Evolutionary conservation across 2,888 invertebrate genomes (phyloP).

Genomic region (Melinopterus prodromus): DNA sequence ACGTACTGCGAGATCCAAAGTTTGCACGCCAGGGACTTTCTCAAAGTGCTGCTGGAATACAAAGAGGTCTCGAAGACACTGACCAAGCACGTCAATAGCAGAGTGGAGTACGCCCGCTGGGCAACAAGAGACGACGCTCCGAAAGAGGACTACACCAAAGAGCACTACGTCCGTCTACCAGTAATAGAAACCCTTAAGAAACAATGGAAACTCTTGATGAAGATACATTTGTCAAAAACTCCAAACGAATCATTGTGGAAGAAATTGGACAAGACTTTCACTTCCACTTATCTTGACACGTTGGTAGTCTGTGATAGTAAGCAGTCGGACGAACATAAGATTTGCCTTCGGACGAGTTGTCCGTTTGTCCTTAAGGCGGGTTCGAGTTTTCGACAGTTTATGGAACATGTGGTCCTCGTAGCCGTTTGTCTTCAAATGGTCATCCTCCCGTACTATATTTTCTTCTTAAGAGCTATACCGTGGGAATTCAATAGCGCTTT

Average conservation of each 20-base stretch:
- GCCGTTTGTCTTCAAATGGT: conserved; percentile 30
- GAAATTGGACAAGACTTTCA: conserved; percentile 31
- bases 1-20: conserved; percentile 65
- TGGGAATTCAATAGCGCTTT: neutral
- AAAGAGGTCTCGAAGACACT: conserved; percentile 16
- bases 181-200: conserved; percentile 30
- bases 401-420: conserved; percentile 22
- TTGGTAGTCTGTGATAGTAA: conserved; percentile 33
- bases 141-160: conserved; percentile 24
- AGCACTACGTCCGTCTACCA: conserved; percentile 17
- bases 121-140: conserved; percentile 31
- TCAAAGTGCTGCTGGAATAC: conserved; percentile 27
- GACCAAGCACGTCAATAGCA: neutral
- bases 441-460: conserved; percentile 36
- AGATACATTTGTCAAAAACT: conserved; percentile 18
- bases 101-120: conserved; percentile 32
- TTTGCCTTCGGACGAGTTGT: conserved; percentile 57
- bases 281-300: conserved; percentile 32
- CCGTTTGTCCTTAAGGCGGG: conserved; percentile 63
- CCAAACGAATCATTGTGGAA: conserved; percentile 27
- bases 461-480: conserved; percentile 30
- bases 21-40: conserved; percentile 48
- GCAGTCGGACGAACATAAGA: conserved; percentile 41
- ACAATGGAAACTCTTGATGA: conserved; percentile 30
- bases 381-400: conserved; percentile 55